Conservation (phyloP, 2,797 vertebrate species). For the Gastrophryne carolinensis region DNA sequence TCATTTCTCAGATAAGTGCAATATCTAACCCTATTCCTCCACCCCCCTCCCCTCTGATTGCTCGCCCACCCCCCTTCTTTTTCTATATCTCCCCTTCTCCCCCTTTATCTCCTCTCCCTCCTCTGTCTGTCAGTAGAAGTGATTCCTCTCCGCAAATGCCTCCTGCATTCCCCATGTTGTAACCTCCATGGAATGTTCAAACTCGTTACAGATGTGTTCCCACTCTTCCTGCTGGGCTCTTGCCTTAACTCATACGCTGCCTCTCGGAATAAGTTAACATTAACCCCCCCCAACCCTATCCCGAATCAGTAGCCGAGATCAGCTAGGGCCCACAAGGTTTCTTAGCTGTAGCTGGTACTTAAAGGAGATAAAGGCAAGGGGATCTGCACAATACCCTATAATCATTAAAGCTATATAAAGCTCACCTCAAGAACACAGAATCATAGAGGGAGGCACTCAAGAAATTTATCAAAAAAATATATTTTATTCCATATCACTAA, state of each 20-base stretch:
- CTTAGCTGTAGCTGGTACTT: no score
- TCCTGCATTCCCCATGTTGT: constrained; percentile 49
- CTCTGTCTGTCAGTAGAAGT: constrained; percentile 45
- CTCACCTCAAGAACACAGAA: no score
- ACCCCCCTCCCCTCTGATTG: constrained; percentile 5
- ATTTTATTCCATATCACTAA: no score
- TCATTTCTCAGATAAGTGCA: constrained; percentile 33
- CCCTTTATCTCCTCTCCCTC: constrained; percentile 50
- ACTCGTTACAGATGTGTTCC: constrained; percentile 50
- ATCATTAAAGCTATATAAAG: no score
- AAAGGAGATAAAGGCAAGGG: no score
- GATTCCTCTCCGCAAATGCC: constrained; percentile 48
- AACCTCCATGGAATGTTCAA: constrained; percentile 48
- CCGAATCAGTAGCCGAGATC: no score
- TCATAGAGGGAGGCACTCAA: no score
- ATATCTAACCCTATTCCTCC: constrained; percentile 25
- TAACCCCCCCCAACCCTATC: background rate
- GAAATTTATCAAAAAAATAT: no score
- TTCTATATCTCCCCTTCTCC: constrained; percentile 29
- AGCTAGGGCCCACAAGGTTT: no score
- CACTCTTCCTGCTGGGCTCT: constrained; percentile 28
- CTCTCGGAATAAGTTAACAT: background rate
- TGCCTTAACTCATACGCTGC: constrained; percentile 24
- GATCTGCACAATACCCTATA: no score
- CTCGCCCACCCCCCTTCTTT: constrained; percentile 9